Evolutionary conservation across 2,888 invertebrate genomes (phyloP).

Genomic region (Cabera pusaria): DNA sequence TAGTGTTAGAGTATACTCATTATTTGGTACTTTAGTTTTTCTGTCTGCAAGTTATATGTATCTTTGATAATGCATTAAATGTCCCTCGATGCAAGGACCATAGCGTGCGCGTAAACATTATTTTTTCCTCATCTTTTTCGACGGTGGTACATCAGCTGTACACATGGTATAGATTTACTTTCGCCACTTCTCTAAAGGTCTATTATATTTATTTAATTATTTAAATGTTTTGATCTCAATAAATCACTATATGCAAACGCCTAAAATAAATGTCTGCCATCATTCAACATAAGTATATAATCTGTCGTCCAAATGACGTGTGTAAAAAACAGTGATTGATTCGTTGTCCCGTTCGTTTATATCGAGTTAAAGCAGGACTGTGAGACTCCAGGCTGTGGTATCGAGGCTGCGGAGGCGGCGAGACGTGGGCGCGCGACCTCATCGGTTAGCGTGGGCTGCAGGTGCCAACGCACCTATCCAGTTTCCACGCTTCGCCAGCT

Average conservation of each 20-base stretch:
- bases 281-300: conserved; percentile 11
- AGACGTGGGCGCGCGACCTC: conserved; percentile 68
- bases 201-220: too few relatives aligned
- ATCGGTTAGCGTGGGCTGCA: conserved; percentile 66
- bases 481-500: conserved; percentile 55
- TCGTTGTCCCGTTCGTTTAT: conserved; percentile 32
- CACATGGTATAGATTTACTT: too few relatives aligned
- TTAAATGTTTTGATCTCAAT: too few relatives aligned
- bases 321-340: conserved; percentile 29
- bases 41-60: too few relatives aligned
- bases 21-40: too few relatives aligned
- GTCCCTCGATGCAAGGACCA: too few relatives aligned
- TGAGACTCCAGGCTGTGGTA: conserved; percentile 25
- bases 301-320: conserved; percentile 25
- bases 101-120: too few relatives aligned
- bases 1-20: too few relatives aligned
- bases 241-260: conserved; percentile 1
- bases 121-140: too few relatives aligned
- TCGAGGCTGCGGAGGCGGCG: conserved; percentile 42
- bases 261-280: conserved; percentile 18
- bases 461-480: conserved; percentile 78
- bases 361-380: conserved; percentile 20
- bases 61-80: too few relatives aligned
- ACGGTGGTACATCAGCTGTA: too few relatives aligned
- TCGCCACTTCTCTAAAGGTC: too few relatives aligned